Evolutionary conservation across 2,797 vertebrate species (phyloP).

Genomic region (Pangasius larnaudii): DNA sequence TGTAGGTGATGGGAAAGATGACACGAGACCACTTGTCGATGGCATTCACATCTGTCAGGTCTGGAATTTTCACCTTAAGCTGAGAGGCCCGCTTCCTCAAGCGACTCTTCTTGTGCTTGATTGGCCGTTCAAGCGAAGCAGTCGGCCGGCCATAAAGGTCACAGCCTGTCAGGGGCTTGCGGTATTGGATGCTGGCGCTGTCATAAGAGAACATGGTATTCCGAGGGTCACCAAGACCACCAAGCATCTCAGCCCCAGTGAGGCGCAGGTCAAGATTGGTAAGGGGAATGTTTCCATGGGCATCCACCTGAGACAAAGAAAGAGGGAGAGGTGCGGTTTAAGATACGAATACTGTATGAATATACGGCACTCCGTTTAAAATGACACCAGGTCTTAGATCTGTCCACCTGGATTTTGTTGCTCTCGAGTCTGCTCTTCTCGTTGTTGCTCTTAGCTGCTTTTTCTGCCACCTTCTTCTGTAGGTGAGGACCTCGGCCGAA

Average conservation of each 20-base stretch:
- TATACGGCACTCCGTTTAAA: background rate
- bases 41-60: conserved; percentile 92
- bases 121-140: conserved; percentile 76
- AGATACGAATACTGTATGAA: background rate
- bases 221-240: conserved; percentile 74
- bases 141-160: conserved; percentile 81
- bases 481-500: conserved; percentile 90
- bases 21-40: conserved; percentile 98
- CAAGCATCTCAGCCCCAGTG: conserved; percentile 80
- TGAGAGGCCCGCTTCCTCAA: conserved; percentile 87
- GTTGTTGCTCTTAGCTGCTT: conserved; percentile 78
- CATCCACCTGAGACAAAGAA: conserved; percentile 79
- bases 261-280: conserved; percentile 81
- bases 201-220: conserved; percentile 82
- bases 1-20: conserved; percentile 90
- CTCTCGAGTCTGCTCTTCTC: conserved; percentile 82
- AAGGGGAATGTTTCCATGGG: conserved; percentile 87
- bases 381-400: background rate
- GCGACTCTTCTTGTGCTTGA: conserved; percentile 82
- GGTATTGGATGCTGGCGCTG: conserved; percentile 89
- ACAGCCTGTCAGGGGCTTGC: conserved; percentile 83
- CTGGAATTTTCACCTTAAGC: conserved; percentile 94
- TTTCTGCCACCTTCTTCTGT: conserved; percentile 87
- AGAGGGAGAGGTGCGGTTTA: background rate
- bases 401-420: conserved; percentile 85